These are phyloP conservation scores for Cydia splendana DNA, from an alignment of 1,140 invertebrate species.

Conservation along the genomic window DNA sequence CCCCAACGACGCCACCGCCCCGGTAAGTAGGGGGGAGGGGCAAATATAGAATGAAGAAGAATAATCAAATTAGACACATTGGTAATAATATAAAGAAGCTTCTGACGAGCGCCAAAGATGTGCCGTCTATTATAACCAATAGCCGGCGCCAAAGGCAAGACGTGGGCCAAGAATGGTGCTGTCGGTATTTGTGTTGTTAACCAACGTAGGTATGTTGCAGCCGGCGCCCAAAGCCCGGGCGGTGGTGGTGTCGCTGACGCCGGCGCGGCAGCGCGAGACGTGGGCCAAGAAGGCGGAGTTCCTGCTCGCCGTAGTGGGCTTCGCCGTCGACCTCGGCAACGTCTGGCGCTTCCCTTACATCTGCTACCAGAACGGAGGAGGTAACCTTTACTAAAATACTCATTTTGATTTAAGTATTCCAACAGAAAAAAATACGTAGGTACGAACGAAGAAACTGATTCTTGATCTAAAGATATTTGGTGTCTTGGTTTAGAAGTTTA, in stretches of 20 bases:
- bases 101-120: neutral
- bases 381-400: constrained; percentile 60
- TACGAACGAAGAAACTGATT: too few species aligned
- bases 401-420: neutral
- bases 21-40: constrained; percentile 34
- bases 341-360: constrained; percentile 86
- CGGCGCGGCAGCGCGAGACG: constrained; percentile 83
- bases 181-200: constrained; percentile 28
- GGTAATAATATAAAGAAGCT: too few species aligned
- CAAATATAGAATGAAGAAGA: too few species aligned
- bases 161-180: constrained; percentile 92
- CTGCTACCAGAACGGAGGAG: constrained; percentile 90
- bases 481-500: too few species aligned
- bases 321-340: constrained; percentile 87
- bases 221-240: constrained; percentile 74
- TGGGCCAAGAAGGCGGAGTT: constrained; percentile 95
- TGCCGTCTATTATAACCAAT: too few species aligned
- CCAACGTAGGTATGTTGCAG: constrained; percentile 5
- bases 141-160: constrained; percentile 67
- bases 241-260: constrained; percentile 83
- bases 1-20: constrained; percentile 43
- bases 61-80: too few species aligned
- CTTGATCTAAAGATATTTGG: too few species aligned
- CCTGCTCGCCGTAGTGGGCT: constrained; percentile 91
- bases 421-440: too few species aligned